These are phyloP conservation scores for Oreocharis arfaki DNA, from an alignment of 2,113 vertebrate species.

Conservation along the genomic window DNA sequence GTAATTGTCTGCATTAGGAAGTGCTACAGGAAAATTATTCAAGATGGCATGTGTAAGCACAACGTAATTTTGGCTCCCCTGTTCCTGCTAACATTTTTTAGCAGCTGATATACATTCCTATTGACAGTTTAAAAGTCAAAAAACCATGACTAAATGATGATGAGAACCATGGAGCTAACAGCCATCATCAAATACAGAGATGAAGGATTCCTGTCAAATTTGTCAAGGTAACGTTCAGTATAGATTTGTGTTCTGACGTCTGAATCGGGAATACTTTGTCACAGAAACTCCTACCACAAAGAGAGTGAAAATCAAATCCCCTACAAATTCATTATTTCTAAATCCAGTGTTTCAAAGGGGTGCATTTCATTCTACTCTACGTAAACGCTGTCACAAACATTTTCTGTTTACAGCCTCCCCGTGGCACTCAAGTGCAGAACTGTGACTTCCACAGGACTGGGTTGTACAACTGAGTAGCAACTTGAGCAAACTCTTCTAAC, in stretches of 20 bases:
- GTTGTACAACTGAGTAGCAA: background rate
- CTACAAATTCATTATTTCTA: background rate
- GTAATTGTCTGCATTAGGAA: background rate
- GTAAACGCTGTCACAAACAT: background rate
- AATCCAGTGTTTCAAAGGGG: background rate
- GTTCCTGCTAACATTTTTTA: background rate
- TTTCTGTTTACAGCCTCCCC: background rate
- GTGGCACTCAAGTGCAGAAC: background rate
- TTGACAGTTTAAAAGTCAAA: background rate
- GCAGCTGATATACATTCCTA: background rate
- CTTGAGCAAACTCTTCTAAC: background rate
- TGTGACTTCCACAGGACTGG: background rate
- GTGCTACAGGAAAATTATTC: background rate
- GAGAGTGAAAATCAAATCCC: background rate
- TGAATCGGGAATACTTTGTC: background rate
- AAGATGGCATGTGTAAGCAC: background rate
- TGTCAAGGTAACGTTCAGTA: background rate
- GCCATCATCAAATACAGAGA: background rate
- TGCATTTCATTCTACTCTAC: background rate
- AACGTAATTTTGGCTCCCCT: background rate
- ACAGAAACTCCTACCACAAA: background rate
- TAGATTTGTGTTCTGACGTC: background rate
- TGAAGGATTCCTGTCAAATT: background rate
- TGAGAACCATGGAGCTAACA: background rate
- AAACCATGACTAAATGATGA: background rate